phyloP scores from a whole-genome alignment of 2,888 invertebrate species.

The Drosophila stalkeri region DNA sequence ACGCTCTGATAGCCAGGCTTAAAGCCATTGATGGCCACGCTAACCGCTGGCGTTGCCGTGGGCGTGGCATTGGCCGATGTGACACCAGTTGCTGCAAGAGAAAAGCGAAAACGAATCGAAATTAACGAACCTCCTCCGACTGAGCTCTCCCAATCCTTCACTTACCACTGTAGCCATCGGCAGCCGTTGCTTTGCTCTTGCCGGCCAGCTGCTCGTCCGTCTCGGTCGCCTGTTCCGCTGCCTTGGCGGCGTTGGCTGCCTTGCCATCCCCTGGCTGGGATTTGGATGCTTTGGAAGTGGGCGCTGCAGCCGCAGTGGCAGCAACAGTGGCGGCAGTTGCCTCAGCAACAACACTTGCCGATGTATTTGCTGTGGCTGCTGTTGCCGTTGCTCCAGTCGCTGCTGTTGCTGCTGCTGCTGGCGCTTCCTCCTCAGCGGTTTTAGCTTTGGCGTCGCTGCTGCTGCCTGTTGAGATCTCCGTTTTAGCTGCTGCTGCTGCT shows the following conservation, averaged over 20 bases:
- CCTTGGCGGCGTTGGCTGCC: conserved; percentile 11
- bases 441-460: conserved; percentile 54
- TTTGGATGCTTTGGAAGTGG: conserved; percentile 40
- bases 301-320: conserved; percentile 48
- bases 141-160: background rate
- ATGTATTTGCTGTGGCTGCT: conserved; percentile 5
- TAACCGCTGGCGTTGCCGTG: conserved; percentile 49
- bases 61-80: conserved; percentile 43
- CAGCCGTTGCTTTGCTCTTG: conserved; percentile 38
- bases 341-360: conserved; percentile 5
- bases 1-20: conserved; percentile 74
- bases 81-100: conserved; percentile 12
- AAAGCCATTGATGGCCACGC: conserved; percentile 67
- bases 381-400: conserved; percentile 27
- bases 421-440: conserved; percentile 45
- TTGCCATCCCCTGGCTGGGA: conserved; percentile 22
- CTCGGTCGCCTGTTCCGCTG: background rate
- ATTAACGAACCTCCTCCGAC: background rate
- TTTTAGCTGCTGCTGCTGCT: conserved; percentile 38
- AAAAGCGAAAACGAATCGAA: background rate
- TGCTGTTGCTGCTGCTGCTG: conserved; percentile 45
- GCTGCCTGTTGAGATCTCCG: conserved; percentile 61
- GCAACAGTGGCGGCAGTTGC: conserved; percentile 78
- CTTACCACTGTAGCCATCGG: conserved; percentile 54
- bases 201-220: conserved; percentile 27